These are phyloP conservation scores for Leucosticte australis DNA, from an alignment of 2,113 vertebrate species.

Conservation along the genomic window DNA sequence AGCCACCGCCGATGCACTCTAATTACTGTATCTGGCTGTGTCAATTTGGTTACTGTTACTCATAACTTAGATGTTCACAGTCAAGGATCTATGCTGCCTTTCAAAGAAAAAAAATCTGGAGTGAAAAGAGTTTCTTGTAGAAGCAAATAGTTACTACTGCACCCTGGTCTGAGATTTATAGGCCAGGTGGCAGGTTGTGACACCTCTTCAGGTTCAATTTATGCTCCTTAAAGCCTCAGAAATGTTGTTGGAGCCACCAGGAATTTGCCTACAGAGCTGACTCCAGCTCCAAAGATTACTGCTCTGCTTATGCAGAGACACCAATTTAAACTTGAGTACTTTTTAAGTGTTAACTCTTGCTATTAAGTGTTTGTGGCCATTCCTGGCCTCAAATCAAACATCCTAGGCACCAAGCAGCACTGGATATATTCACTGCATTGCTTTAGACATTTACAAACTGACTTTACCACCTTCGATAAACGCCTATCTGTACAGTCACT, in stretches of 20 bases:
- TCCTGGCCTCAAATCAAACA: slow-evolving; percentile 37
- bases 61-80: not conserved
- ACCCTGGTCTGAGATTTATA: not conserved
- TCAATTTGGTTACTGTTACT: not conserved
- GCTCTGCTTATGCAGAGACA: not conserved
- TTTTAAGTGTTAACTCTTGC: slow-evolving; percentile 2
- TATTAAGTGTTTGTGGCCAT: slow-evolving; percentile 25
- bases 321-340: not conserved
- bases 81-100: not conserved
- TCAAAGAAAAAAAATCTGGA: not conserved
- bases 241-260: slow-evolving; percentile 4
- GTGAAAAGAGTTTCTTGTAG: not conserved
- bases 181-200: not conserved
- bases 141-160: not conserved
- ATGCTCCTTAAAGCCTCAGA: slow-evolving; percentile 12
- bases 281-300: not conserved
- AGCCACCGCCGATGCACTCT: rapidly evolving
- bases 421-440: not conserved
- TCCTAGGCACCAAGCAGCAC: not conserved
- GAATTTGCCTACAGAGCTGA: slow-evolving; percentile 23
- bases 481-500: rapidly evolving
- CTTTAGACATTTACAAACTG: not conserved
- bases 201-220: slow-evolving; percentile 37
- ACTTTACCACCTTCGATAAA: not conserved
- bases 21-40: not conserved